These are phyloP conservation scores for Andrena haemorrhoa DNA, from an alignment of 2,888 invertebrate species.

Conservation along the genomic window DNA sequence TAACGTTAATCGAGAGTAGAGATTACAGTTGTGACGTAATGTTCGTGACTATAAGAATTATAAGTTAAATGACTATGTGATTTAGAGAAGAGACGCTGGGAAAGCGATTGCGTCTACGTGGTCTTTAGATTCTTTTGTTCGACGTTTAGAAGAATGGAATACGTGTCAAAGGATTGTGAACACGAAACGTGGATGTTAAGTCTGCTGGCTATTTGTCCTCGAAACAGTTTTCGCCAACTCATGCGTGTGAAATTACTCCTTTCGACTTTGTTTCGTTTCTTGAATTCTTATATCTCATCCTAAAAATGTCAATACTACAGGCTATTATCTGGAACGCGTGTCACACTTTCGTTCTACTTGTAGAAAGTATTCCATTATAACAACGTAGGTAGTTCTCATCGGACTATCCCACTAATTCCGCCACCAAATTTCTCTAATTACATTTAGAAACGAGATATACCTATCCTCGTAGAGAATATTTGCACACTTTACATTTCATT, in stretches of 20 bases:
- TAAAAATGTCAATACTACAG: no score
- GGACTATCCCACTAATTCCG: no score
- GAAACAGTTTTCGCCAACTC: no score
- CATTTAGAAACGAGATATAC: no score
- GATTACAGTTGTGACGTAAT: neutral
- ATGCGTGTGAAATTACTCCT: no score
- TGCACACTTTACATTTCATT: neutral
- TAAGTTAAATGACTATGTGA: neutral
- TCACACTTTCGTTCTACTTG: no score
- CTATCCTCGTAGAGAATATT: neutral
- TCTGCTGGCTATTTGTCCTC: neutral
- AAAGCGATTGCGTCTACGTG: neutral
- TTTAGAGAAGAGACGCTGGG: neutral
- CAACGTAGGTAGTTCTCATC: no score
- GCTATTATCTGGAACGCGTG: no score
- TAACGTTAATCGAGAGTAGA: neutral
- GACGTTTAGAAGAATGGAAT: neutral
- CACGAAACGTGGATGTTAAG: neutral
- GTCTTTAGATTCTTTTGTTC: slow-evolving; percentile 1
- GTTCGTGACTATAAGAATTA: neutral
- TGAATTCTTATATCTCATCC: no score
- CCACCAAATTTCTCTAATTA: no score
- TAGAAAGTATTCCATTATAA: no score
- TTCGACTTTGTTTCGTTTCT: no score
- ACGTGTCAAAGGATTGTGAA: neutral